Evolutionary conservation across 1,140 invertebrate genomes (phyloP), one percentile per base, ranked within the genome.

Genomic region (Musca domestica): DNA sequence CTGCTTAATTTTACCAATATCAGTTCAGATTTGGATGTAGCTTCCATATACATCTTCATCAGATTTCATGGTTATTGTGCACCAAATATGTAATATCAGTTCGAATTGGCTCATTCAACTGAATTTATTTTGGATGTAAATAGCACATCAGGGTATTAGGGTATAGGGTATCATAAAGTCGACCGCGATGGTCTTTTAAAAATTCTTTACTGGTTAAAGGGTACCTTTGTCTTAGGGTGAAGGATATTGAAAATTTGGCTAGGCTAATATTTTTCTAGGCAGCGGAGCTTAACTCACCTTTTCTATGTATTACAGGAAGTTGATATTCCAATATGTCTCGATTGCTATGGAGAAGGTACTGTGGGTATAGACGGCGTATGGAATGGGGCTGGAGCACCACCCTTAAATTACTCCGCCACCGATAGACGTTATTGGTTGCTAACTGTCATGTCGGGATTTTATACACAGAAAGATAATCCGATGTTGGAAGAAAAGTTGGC

Each of bases 341-440:
- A 81, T 70, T 81, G 77, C 51, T 74, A 71, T 9, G 72, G 76
- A 1, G 75, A 79, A 10, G 73, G 74, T 10, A 74, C 79, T 23
- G 71, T 76, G 41, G 49, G 67, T 51, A 56, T 68, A 23, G 64
- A 73, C 69, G 74, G 54, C 12, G 71, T 65, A 58, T 80, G 77
- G 77, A 74, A 70, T 25, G 70, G 66, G 52, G 17, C 69, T n/a
- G 73, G 71, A 9, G 71, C 73, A 69, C 74, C 76, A 0, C 76
- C 78, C 1, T 52, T 82, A 14, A 79, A 84, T 67, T 81, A 78
- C 27, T 78, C 73, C 20, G 68, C 80, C 27, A 77, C 83, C 10
- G 87, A 88, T 74, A 79, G 86, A 54, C 85, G 90, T 23, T 94
- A 92, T 80, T 94, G 92, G 92, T 77, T 94, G 34, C 76, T 93